Evolutionary conservation across 2,888 invertebrate species (phyloP).

Genomic region (Lysandra bellargus): DNA sequence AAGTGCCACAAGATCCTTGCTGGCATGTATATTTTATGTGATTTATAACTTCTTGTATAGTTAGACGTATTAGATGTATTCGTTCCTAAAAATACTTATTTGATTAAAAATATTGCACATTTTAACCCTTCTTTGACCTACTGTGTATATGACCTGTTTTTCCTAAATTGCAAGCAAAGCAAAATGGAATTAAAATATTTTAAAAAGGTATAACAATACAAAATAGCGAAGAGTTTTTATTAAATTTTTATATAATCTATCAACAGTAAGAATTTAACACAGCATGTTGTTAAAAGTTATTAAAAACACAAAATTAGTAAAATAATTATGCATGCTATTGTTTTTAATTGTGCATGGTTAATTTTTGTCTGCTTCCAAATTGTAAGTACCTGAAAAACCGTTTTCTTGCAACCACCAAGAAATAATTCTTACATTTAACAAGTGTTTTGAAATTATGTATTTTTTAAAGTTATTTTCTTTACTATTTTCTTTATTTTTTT

Average conservation of each 20-base stretch:
- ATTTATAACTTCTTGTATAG: not conserved
- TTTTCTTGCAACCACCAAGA: not conserved
- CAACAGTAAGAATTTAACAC: not conserved
- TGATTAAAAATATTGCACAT: not conserved
- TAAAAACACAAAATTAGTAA: not conserved
- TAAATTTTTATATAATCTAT: not conserved
- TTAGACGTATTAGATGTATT: not conserved
- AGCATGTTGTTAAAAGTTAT: not conserved
- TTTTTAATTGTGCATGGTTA: too few species aligned
- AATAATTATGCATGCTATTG: not conserved
- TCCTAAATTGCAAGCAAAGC: slow-evolving; percentile 68
- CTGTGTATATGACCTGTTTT: slow-evolving; percentile 33
- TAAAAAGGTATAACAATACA: slow-evolving; percentile 63
- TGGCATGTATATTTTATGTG: not conserved
- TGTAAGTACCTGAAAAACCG: not conserved
- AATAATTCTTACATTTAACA: too few species aligned
- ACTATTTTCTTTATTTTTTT: too few species aligned
- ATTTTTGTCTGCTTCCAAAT: not conserved
- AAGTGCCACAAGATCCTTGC: not conserved
- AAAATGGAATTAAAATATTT: slow-evolving; percentile 73
- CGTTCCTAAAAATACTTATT: not conserved
- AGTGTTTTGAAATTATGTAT: too few species aligned
- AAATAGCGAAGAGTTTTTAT: not conserved
- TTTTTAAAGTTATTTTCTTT: too few species aligned
- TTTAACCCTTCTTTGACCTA: not conserved